A percentile compares a stretch with the other conserved stretches of the same genome.
These are phyloP conservation scores for Gobiocypris rarus DNA, from an alignment of 2,113 vertebrate genomes.

Conservation along the genomic window DNA sequence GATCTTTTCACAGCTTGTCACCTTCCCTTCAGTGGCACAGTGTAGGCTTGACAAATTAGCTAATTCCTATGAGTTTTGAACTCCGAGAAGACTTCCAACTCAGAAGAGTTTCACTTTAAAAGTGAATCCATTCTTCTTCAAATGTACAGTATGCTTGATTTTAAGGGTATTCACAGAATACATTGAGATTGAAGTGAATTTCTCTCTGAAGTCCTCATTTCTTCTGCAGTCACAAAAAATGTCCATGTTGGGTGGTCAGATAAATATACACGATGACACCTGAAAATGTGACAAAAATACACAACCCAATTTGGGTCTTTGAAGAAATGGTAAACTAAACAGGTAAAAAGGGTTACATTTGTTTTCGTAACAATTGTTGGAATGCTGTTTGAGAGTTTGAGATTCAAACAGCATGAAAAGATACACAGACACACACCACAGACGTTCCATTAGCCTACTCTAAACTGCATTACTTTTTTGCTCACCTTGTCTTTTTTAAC, in stretches of 20 bases:
- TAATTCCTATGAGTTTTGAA: slow-evolving; percentile 71
- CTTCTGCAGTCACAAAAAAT: slow-evolving; percentile 61
- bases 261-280: slow-evolving; percentile 44
- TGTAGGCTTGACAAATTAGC: slow-evolving; percentile 87
- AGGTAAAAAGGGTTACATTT: neutral
- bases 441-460: neutral
- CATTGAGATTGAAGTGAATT: slow-evolving; percentile 69
- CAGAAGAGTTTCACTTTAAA: slow-evolving; percentile 40
- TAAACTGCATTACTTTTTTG: neutral
- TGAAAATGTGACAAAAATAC: slow-evolving; percentile 45
- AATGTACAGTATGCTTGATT: slow-evolving; percentile 71
- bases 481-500: slow-evolving; percentile 1
- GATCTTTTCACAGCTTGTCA: slow-evolving; percentile 75
- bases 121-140: slow-evolving; percentile 62
- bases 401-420: slow-evolving; percentile 26
- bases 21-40: slow-evolving; percentile 82
- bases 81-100: slow-evolving; percentile 44
- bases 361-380: slow-evolving; percentile 27
- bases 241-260: slow-evolving; percentile 35
- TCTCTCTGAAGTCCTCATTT: slow-evolving; percentile 58
- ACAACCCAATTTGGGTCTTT: slow-evolving; percentile 45
- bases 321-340: slow-evolving; percentile 19
- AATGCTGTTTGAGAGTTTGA: slow-evolving; percentile 22
- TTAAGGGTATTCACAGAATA: slow-evolving; percentile 84
- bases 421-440: neutral